Percentiles rank a stretch among this genome's conserved stretches.
These are phyloP conservation scores for Odocoileus hemionus DNA, from an alignment of 2,113 vertebrate genomes.

Conservation along the genomic window DNA sequence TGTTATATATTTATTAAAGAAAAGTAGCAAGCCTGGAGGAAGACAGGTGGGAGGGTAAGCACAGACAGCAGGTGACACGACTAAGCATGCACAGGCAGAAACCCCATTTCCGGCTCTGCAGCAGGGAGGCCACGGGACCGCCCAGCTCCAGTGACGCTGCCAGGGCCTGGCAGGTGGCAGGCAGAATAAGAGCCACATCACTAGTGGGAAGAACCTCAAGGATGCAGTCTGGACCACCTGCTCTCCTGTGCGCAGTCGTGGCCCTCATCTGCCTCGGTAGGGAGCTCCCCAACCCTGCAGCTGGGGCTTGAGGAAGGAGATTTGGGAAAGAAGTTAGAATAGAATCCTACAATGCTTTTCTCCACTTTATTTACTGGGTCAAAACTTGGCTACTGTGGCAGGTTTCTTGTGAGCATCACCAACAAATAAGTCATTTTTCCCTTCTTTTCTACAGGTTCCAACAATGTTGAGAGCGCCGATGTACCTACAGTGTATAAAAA, in stretches of 20 bases:
- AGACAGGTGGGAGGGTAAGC: neutral
- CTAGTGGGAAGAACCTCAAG: neutral
- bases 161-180: neutral
- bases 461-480: neutral
- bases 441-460: neutral
- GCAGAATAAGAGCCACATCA: neutral
- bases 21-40: neutral
- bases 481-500: neutral
- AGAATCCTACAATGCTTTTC: neutral
- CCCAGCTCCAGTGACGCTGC: neutral
- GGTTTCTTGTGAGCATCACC: neutral
- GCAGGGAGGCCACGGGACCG: neutral
- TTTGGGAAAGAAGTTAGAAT: neutral
- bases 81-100: neutral
- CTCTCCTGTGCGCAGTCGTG: neutral
- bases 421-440: neutral
- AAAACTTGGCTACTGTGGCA: neutral
- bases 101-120: neutral
- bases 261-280: neutral
- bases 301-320: neutral
- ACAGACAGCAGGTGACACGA: neutral
- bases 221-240: neutral
- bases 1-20: neutral
- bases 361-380: neutral
- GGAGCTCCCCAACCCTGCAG: neutral